Evolutionary conservation across 2,113 vertebrate genomes (phyloP), one percentile per base, ranked within the genome.

Genomic region (Sceloporus undulatus): DNA sequence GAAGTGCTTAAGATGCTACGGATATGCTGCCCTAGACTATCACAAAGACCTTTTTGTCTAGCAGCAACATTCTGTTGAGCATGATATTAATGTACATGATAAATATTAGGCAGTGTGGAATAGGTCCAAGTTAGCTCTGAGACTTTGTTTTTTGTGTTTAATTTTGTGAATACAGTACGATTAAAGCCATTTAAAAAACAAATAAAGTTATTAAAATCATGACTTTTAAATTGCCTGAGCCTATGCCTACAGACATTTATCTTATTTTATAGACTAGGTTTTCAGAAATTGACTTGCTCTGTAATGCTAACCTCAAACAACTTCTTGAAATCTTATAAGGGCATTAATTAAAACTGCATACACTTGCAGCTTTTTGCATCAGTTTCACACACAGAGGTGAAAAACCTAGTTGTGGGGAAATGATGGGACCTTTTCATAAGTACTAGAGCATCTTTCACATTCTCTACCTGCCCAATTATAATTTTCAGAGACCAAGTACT

Each of bases 101-200:
- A 29, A 68, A 59, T 76, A 27, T 40, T 34, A 42, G 21, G 19
- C 3, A 71, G 59, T 19, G n/a, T 2, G 76, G 62, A 68, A 68
- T 29, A 54, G 62, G 8, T 79, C 42, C 66, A 34, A 54, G 48
- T n/a, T 2, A 7, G 82, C 1, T 9, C 38, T 54, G 2, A 66
- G 1, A 19, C 71, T 87, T 82, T 78, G 82, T 1, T 0, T 91
- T 40, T 25, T 90, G 38, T 3, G n/a, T 59, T 40, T 42, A 68
- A 73, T 89, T 87, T 89, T 87, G 25, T 74, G 78, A 90, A 87
- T 29, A 84, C 40, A 90, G 86, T 29, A 84, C 40, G 0, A 85
- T 82, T 21, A 86, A 84, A 88, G 56, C 52, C 81, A 85, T 84
- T 75, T 82, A 88, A 84, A 23, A 52, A 38, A 77, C 34, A 75